phyloP scores from a whole-genome alignment of 2,888 invertebrate genomes.

The Drosophila testacea region DNA sequence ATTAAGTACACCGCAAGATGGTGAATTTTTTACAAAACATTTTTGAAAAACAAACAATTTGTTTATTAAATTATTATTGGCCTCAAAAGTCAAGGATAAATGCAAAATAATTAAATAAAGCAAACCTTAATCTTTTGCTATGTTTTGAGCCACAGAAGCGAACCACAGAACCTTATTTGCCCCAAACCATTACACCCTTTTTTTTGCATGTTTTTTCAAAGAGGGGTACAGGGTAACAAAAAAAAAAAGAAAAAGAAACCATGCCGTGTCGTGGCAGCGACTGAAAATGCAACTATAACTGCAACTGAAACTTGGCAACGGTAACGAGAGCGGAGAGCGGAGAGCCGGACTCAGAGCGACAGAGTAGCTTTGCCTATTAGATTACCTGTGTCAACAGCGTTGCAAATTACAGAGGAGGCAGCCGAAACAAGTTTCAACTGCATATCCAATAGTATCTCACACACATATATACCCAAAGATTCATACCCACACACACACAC shows the following conservation, averaged over 20 bases:
- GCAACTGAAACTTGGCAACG: conserved; percentile 7
- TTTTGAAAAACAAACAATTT: too few species aligned
- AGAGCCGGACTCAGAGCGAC: conserved; percentile 6
- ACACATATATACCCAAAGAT: neutral
- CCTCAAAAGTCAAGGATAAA: too few species aligned
- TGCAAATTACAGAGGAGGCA: conserved; percentile 51
- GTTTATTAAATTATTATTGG: too few species aligned
- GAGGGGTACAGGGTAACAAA: too few species aligned
- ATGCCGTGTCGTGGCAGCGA: conserved; percentile 15
- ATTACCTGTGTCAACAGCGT: conserved; percentile 59
- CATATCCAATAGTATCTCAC: conserved; percentile 39
- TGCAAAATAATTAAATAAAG: too few species aligned
- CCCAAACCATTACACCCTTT: too few species aligned
- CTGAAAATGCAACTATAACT: conserved; percentile 6
- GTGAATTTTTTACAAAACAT: too few species aligned
- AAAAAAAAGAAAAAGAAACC: conserved; percentile 10
- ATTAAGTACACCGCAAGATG: too few species aligned
- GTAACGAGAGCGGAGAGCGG: neutral
- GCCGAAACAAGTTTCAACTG: conserved; percentile 71
- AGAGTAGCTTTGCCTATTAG: conserved; percentile 52
- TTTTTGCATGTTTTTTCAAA: too few species aligned
- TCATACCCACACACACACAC: neutral
- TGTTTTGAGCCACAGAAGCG: too few species aligned
- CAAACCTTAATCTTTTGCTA: too few species aligned
- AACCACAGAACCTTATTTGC: too few species aligned